A percentile compares a stretch with the other conserved stretches of the same genome.
These are phyloP conservation scores for Metaphire vulgaris DNA, from an alignment of 1,140 invertebrate genomes.

Conservation along the genomic window DNA sequence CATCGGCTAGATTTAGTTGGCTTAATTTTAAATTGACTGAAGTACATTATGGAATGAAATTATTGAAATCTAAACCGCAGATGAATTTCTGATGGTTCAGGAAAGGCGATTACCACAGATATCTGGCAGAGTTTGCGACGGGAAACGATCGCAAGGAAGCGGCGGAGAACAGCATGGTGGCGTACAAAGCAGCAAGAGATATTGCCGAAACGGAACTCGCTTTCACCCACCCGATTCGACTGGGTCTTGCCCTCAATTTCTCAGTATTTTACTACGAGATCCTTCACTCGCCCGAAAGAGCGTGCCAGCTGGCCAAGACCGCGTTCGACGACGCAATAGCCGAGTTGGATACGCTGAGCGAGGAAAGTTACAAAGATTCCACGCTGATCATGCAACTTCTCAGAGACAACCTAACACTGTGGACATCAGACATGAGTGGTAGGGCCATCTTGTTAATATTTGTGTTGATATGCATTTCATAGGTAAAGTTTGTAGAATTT, in stretches of 20 bases:
- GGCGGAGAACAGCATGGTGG: slow-evolving; percentile 87
- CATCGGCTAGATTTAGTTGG: too few species aligned
- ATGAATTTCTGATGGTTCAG: too few species aligned
- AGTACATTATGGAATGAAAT: too few species aligned
- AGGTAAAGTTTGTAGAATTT: not conserved
- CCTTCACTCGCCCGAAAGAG: slow-evolving; percentile 79
- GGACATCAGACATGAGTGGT: slow-evolving; percentile 95
- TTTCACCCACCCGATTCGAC: slow-evolving; percentile 80
- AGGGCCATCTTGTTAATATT: slow-evolving; percentile 36
- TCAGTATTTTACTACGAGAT: slow-evolving; percentile 98
- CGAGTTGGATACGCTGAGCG: slow-evolving; percentile 89
- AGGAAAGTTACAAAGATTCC: slow-evolving; percentile 97
- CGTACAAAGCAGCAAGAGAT: slow-evolving; percentile 94
- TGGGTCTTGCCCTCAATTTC: slow-evolving; percentile 86
- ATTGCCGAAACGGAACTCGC: slow-evolving; percentile 93
- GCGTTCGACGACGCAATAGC: slow-evolving; percentile 97
- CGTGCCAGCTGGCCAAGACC: slow-evolving; percentile 53
- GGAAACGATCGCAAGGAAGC: slow-evolving; percentile 88
- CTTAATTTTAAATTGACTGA: too few species aligned
- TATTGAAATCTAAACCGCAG: too few species aligned
- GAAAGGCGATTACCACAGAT: slow-evolving; percentile 91
- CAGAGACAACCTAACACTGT: slow-evolving; percentile 94
- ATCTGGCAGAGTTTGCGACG: slow-evolving; percentile 95
- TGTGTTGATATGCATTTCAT: not conserved
- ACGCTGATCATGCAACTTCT: slow-evolving; percentile 97